A percentile compares a stretch with the other conserved stretches of the same genome.
phyloP scores from a whole-genome alignment of 2,113 vertebrate species.

The Zosterops japonicus region DNA sequence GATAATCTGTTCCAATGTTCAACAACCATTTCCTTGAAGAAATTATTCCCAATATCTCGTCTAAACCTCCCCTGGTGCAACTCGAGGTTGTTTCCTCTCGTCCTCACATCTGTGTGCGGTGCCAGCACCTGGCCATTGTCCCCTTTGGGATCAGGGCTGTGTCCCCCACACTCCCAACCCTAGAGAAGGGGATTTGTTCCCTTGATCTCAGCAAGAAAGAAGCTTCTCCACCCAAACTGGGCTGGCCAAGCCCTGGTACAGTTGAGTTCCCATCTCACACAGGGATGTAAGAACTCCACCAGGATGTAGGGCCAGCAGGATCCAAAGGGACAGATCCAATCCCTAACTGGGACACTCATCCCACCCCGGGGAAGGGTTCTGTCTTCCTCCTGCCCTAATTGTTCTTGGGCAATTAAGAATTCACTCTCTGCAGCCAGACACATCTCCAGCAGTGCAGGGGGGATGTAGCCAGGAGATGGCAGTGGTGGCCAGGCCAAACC shows the following conservation, averaged over 20 bases:
- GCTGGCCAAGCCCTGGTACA: not conserved
- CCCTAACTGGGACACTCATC: not conserved
- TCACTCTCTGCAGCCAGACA: not conserved
- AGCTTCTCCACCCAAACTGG: not conserved
- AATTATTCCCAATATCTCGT: not conserved
- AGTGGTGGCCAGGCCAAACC: constrained; percentile 47
- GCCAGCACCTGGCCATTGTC: not conserved
- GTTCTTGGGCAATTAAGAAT: not conserved
- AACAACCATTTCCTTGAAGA: not conserved
- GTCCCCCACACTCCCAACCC: not conserved
- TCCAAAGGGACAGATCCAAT: fast-evolving
- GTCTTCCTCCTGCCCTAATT: not conserved
- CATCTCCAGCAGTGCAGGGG: not conserved
- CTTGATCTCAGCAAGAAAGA: not conserved
- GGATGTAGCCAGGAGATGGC: constrained; percentile 60
- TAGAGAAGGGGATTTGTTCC: not conserved
- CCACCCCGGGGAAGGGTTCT: not conserved
- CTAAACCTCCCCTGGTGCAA: not conserved
- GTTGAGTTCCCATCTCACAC: not conserved
- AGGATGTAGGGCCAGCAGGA: not conserved
- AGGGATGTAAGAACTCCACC: not conserved
- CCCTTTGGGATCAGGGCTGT: not conserved
- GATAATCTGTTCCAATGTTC: not conserved
- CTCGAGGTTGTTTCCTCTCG: fast-evolving
- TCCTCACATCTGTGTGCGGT: fast-evolving